Evolutionary conservation across 2,797 vertebrate species (phyloP).

Genomic region (Gymnoscopelus braueri): DNA sequence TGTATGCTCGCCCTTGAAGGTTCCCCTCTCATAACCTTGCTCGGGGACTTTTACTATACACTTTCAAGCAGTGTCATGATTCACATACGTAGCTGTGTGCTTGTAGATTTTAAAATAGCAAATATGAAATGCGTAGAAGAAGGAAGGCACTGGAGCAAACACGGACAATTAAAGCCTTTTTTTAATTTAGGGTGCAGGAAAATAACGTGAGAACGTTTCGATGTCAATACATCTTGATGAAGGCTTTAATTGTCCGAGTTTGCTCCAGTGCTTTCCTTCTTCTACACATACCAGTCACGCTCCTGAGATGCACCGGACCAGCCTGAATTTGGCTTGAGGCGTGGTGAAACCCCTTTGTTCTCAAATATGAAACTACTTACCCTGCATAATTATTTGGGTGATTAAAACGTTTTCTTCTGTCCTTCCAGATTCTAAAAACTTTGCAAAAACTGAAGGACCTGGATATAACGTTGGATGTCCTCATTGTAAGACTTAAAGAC

Average conservation of each 20-base stretch:
- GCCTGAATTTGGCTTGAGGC: too few relatives aligned
- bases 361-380: too few relatives aligned
- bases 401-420: conserved; percentile 21
- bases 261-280: neutral
- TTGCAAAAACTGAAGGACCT: conserved; percentile 85
- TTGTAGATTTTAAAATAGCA: neutral
- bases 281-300: neutral
- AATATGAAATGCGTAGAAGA: neutral
- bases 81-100: neutral
- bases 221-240: too few relatives aligned
- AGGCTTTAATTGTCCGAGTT: too few relatives aligned
- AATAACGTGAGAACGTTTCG: too few relatives aligned
- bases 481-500: conserved; percentile 80
- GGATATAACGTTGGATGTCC: conserved; percentile 86
- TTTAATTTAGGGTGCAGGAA: too few relatives aligned
- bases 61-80: neutral
- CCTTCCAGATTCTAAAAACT: conserved; percentile 82
- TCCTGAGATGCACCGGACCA: too few relatives aligned
- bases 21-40: neutral
- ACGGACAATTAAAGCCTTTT: too few relatives aligned
- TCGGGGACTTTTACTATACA: neutral
- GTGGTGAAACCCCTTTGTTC: too few relatives aligned
- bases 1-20: neutral
- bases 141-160: too few relatives aligned
- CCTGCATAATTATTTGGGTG: too few relatives aligned